phyloP scores from a whole-genome alignment of 2,113 vertebrate species.

The Erythrocercus mccallii region DNA sequence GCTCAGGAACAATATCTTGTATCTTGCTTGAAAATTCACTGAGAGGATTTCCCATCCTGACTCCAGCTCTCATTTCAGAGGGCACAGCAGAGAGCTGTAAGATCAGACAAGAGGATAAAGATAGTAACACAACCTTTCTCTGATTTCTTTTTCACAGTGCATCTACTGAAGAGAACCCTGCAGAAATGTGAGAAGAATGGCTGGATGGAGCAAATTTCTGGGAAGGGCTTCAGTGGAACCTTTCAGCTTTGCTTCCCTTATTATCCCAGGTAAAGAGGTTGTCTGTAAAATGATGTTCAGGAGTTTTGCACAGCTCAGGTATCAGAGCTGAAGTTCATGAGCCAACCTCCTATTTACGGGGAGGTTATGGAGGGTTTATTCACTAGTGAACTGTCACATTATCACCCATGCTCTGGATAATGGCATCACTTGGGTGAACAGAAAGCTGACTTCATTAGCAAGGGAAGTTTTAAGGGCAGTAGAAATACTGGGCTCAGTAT shows the following conservation, averaged over 20 bases:
- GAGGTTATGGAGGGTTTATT: neutral
- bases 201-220: slow-evolving; percentile 98
- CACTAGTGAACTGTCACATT: neutral
- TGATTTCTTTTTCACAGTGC: slow-evolving; percentile 72
- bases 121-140: neutral
- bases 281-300: neutral
- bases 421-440: neutral
- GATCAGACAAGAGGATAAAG: neutral
- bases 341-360: neutral
- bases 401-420: neutral
- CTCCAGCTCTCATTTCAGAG: neutral
- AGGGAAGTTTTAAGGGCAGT: neutral
- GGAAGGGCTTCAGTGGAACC: slow-evolving; percentile 95
- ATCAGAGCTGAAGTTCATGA: neutral
- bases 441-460: neutral
- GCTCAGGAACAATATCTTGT: neutral
- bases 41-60: neutral
- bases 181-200: slow-evolving; percentile 96
- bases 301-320: neutral
- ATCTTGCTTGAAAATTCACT: neutral
- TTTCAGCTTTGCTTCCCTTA: slow-evolving; percentile 95
- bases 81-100: neutral
- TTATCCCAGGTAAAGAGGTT: slow-evolving; percentile 86
- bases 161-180: slow-evolving; percentile 89
- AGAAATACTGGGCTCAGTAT: neutral